Evolutionary conservation across 2,888 invertebrate genomes (phyloP).

Genomic region (Hemaris fuciformis): DNA sequence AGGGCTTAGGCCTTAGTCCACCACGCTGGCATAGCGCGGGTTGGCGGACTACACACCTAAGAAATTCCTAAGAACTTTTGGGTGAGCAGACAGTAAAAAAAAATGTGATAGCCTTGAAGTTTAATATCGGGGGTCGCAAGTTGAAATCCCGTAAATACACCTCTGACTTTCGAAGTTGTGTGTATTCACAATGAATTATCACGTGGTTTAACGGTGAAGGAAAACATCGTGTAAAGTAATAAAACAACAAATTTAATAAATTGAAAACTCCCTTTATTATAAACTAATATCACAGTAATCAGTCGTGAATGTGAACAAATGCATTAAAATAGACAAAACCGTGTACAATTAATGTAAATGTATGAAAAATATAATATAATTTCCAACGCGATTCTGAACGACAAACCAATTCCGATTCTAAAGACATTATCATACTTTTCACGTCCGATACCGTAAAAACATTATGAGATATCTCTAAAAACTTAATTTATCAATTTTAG

Average conservation of each 20-base stretch:
- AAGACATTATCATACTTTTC: not conserved
- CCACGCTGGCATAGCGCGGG: no score
- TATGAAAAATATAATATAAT: not conserved
- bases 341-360: not conserved
- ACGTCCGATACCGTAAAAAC: not conserved
- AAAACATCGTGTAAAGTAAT: no score
- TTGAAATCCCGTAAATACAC: no score
- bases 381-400: not conserved
- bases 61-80: no score
- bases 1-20: no score
- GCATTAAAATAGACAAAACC: constrained; percentile 10
- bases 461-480: not conserved
- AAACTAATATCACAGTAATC: constrained; percentile 71
- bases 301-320: constrained; percentile 35
- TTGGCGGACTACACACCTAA: no score
- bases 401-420: not conserved
- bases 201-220: no score
- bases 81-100: no score
- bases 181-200: no score
- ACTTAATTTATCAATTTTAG: not conserved
- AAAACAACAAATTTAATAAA: not conserved
- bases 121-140: no score
- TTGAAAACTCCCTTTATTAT: constrained; percentile 25
- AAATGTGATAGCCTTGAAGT: no score
- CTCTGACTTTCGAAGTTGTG: no score